These are phyloP conservation scores for Sycobia sp. DNA, from an alignment of 1,140 invertebrate genomes.

Conservation along the genomic window DNA sequence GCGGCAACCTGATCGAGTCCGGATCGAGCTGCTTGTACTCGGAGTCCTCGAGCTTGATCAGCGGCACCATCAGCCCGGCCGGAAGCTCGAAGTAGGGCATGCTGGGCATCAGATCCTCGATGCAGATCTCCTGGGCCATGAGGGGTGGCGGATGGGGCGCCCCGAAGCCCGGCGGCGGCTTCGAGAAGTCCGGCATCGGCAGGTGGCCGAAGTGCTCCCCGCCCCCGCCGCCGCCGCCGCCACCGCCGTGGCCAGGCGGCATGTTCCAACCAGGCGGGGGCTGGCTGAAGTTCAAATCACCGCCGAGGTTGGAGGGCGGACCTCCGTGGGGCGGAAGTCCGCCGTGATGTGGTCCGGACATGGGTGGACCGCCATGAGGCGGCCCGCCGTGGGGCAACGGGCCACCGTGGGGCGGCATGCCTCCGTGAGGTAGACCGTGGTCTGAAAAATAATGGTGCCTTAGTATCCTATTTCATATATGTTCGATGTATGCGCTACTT, in stretches of 20 bases:
- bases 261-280: constrained; percentile 63
- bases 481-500: too few species aligned
- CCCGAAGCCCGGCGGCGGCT: constrained; percentile 84
- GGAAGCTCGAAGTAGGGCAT: constrained; percentile 96
- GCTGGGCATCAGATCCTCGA: constrained; percentile 83
- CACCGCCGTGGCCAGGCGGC: constrained; percentile 36
- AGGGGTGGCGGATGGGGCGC: constrained; percentile 67
- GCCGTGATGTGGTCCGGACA: constrained; percentile 6
- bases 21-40: constrained; percentile 91
- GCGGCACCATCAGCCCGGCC: constrained; percentile 91
- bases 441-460: too few species aligned
- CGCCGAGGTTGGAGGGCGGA: constrained; percentile 40
- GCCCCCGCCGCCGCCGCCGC: background rate
- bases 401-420: constrained; percentile 15
- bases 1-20: constrained; percentile 85
- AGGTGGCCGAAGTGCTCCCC: constrained; percentile 47
- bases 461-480: too few species aligned
- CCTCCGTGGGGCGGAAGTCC: constrained; percentile 40
- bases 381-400: constrained; percentile 22
- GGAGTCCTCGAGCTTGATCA: constrained; percentile 91
- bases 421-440: constrained; percentile 32
- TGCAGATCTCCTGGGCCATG: constrained; percentile 55
- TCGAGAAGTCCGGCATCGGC: constrained; percentile 79
- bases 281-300: constrained; percentile 63
- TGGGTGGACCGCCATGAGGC: background rate